Conservation (phyloP, 2,113 vertebrate genomes). For the Theristicus caerulescens region DNA sequence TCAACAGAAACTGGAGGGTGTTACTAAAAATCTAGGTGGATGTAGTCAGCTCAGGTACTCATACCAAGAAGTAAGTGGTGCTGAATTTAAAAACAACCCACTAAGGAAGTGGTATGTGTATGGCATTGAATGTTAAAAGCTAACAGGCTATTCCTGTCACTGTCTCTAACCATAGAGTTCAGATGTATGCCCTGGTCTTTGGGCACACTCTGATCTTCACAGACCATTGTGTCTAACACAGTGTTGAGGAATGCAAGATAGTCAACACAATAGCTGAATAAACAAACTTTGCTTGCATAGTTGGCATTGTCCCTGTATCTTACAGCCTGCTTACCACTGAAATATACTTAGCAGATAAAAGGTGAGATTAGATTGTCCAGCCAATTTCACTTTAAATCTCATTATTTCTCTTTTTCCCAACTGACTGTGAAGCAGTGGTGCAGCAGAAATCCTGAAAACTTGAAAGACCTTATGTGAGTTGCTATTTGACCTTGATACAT, state of each 20-base stretch:
- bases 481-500: not conserved
- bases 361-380: not conserved
- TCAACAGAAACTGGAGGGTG: not conserved
- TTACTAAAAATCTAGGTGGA: not conserved
- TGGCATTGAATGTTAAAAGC: not conserved
- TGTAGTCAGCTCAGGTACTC: not conserved
- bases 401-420: not conserved
- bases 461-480: not conserved
- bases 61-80: not conserved
- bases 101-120: not conserved
- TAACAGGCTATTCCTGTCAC: not conserved
- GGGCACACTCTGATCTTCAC: not conserved
- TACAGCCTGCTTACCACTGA: not conserved
- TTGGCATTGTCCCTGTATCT: not conserved
- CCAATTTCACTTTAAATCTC: not conserved
- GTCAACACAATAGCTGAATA: not conserved
- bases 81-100: not conserved
- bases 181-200: not conserved
- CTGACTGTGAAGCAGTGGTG: not conserved
- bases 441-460: not conserved
- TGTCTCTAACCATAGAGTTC: not conserved
- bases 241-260: not conserved
- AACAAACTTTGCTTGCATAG: not conserved
- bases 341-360: not conserved
- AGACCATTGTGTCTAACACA: not conserved